A percentile compares a stretch with the other conserved stretches of the same genome.
Evolutionary conservation across 2,797 vertebrate species (phyloP).

Genomic region (Acipenser transmontanus): DNA sequence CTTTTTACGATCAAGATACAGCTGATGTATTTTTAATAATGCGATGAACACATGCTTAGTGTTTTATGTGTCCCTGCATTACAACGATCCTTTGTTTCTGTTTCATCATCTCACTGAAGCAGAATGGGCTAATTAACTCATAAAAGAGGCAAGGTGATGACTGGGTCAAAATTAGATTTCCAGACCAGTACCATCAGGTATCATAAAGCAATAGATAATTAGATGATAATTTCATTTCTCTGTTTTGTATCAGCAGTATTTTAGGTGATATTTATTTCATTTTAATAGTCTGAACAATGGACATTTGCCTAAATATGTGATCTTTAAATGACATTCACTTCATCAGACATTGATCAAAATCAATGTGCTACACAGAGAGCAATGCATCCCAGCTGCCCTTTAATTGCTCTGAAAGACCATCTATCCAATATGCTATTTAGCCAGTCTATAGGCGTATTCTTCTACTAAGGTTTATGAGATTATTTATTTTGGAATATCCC

Average conservation of each 20-base stretch:
- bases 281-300: background rate
- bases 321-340: background rate
- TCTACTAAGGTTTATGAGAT: background rate
- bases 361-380: background rate
- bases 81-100: constrained; percentile 31
- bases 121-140: constrained; percentile 14
- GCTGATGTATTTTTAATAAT: background rate
- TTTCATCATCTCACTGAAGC: constrained; percentile 6
- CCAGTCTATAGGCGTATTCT: background rate
- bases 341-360: constrained; percentile 1
- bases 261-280: background rate
- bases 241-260: background rate
- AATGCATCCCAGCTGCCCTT: background rate
- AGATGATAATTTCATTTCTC: constrained; percentile 22
- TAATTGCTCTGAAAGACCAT: background rate
- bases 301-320: background rate
- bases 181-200: constrained; percentile 13
- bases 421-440: constrained; percentile 1
- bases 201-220: constrained; percentile 8
- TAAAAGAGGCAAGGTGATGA: constrained; percentile 17
- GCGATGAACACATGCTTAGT: constrained; percentile 10
- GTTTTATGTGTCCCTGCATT: constrained; percentile 27
- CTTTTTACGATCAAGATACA: background rate
- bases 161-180: constrained; percentile 15
- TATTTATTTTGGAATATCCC: background rate